Evolutionary conservation across 2,113 vertebrate genomes (phyloP), one percentile per base, ranked within the genome.

Genomic region (Mastomys coucha): DNA sequence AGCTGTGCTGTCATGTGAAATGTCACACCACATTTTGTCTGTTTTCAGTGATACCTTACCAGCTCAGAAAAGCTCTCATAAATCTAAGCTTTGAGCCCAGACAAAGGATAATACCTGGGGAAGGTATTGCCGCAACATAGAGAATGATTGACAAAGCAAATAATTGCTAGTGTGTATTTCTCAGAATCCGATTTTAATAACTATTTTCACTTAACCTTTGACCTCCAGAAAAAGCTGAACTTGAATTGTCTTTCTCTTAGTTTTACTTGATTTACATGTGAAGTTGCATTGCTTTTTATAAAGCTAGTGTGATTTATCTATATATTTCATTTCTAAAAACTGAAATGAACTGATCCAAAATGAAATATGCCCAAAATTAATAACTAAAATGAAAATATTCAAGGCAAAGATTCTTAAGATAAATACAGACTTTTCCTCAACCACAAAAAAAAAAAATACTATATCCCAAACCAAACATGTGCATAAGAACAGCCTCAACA

Each of bases 281-380:
- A 56, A 49, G 33, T 85, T 92, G 17, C 87, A 82, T 58, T 93
- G 84, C 58, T 85, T 80, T 49, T 77, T 10, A 22, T 49, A 0
- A 70, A 69, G 82, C 96, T 82, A 3, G 28, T 36, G 12, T 81
- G 58, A 70, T 81, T 56, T 70, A 33, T 81, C 28, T 69, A 13
- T 53, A 75, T 77, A 42, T 77, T 95, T 69, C 78, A 39, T 95
- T 94, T 91, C n/a, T 94, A 78, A 94, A 96, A 94, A 87, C 53
- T 88, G 49, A 80, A 81, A 94, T 13, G 49, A 86, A 94, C n/a
- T 24, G 19, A 86, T 19, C 49, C 85, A 94, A 97, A 97, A 73
- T 77, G 17, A 93, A 93, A 78, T 80, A 58, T 78, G 60, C 19
- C 0, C 19, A 26, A 75, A 88, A 77, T 75, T 70, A 2, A 82